Percentiles rank a stretch among this genome's conserved stretches.
These are phyloP conservation scores for Ciconia nigra DNA, from an alignment of 2,797 vertebrate species.

Conservation along the genomic window DNA sequence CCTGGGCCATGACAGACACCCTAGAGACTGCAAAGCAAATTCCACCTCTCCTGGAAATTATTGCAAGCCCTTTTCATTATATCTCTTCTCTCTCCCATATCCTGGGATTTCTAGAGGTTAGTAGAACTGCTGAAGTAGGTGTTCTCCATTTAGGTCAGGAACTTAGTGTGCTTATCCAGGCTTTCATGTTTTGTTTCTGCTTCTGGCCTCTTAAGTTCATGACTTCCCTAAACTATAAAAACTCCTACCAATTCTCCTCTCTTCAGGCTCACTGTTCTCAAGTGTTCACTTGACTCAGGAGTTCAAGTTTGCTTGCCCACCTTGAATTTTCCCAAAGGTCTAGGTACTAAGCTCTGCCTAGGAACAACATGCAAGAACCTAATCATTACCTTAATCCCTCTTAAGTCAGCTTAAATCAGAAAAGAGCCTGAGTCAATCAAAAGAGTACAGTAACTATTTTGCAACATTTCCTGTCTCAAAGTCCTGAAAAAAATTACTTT, in stretches of 20 bases:
- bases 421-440: not conserved
- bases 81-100: not conserved
- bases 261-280: not conserved
- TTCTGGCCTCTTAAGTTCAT: not conserved
- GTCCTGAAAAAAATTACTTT: not conserved
- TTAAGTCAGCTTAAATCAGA: not conserved
- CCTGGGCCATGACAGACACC: not conserved
- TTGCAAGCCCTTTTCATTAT: not conserved
- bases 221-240: not conserved
- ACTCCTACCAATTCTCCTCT: not conserved
- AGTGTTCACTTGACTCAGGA: not conserved
- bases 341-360: not conserved
- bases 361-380: not conserved
- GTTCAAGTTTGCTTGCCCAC: not conserved
- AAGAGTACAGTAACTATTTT: not conserved
- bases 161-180: not conserved
- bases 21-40: not conserved
- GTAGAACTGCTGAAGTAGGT: not conserved
- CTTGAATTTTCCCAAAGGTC: not conserved
- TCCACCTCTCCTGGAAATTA: not conserved
- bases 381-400: not conserved
- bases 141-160: not conserved
- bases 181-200: not conserved
- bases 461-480: not conserved
- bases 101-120: not conserved